Base-by-base conservation (phyloP, 2,797 vertebrate species). In the Pseudochirops corinnae region DNA sequence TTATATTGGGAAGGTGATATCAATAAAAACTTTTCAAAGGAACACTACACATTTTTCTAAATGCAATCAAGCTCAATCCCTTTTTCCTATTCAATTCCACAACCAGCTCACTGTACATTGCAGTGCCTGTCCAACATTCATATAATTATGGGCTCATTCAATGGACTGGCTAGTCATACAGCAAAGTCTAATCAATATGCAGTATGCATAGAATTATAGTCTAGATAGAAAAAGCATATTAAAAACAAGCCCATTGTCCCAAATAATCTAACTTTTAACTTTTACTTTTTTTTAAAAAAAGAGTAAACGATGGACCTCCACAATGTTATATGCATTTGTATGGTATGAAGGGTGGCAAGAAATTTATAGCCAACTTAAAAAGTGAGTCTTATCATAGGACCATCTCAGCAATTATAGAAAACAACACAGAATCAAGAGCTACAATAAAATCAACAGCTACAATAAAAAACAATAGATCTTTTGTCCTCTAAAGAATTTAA, bases 341-440 rank as follows among this genome's bases (percentile, higher is more conserved):
- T 26, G 95, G 56, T 0, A 16, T 62, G 26, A 96, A 92, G 90
- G 46, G 56, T 94, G 62, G 55, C 93, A 97, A 95, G 94, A 93
- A 93, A 31, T 91, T 92, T 90, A 95, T 82, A 31, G 60, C 91
- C 39, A 55, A 74, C 92, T 96, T 97, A 95, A 96, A 96, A 95
- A 90, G 50, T 67, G 92, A 93, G 29, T 52, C 55, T 62, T 96
- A 94, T 93, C 92, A 46, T 91, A 50, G 55, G 93, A 92, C 94
- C 55, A 31, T 94, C 93, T 95, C 6, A 4, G 93, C 92, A 93
- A 98, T 95, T 95, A 97, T 93, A 92, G n/a, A 93, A 1, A 14
- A 90, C 92, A 95, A 55, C 55, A 92, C 16, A 97, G 97, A 95
- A 94, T 93, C 92, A 95, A 96, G 92, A 97, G 94, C 95, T 97